phyloP scores from a whole-genome alignment of 2,113 vertebrate genomes.

The Dipodomys stephensi region DNA sequence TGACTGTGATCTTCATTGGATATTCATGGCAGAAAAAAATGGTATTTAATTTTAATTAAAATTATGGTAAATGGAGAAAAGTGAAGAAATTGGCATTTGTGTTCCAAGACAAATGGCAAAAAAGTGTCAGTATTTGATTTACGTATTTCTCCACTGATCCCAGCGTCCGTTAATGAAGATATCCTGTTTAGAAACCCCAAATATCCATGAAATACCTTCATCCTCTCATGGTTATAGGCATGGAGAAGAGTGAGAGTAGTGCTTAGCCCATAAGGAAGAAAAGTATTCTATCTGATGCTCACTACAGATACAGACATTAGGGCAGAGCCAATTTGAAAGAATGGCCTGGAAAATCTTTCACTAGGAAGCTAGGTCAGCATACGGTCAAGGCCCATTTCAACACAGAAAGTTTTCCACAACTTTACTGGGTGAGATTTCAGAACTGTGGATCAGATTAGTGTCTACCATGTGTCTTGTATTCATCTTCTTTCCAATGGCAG shows the following conservation, averaged over 20 bases:
- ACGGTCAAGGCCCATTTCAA: neutral
- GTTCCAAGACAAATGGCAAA: neutral
- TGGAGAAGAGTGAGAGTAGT: neutral
- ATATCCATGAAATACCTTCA: neutral
- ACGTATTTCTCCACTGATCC: neutral
- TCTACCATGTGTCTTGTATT: neutral
- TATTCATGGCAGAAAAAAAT: neutral
- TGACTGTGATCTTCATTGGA: neutral
- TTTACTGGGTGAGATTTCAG: neutral
- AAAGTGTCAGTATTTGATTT: neutral
- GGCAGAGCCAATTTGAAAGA: neutral
- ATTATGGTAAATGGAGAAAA: neutral
- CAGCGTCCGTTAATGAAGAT: neutral
- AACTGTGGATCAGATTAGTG: neutral
- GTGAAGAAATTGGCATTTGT: neutral
- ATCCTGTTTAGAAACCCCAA: neutral
- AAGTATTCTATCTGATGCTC: neutral
- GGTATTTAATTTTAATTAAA: conserved; percentile 32
- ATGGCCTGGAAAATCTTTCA: neutral
- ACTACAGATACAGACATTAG: neutral
- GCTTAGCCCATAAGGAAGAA: neutral
- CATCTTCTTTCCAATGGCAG: neutral
- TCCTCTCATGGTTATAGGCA: neutral
- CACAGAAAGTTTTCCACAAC: neutral
- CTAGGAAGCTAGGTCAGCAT: neutral